These are phyloP conservation scores for Lota lota DNA, from an alignment of 2,113 vertebrate genomes.

Conservation along the genomic window DNA sequence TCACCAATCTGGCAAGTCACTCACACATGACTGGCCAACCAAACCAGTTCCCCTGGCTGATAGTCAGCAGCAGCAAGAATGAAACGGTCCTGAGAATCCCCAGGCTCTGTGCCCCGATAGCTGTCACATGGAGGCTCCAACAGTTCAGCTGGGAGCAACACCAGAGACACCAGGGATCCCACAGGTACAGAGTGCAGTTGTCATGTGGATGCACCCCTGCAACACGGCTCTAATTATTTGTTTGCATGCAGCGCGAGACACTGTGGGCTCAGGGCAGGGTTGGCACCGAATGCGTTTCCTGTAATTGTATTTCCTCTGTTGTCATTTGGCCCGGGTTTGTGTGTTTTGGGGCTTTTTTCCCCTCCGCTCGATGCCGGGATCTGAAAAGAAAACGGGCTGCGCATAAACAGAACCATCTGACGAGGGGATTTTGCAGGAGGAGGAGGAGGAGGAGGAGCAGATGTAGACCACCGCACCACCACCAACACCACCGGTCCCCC, in stretches of 20 bases:
- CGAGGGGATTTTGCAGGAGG: conserved; percentile 57
- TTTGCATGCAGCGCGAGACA: conserved; percentile 56
- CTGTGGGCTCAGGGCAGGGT: conserved; percentile 48
- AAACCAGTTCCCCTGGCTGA: conserved; percentile 3
- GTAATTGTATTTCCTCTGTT: conserved; percentile 73
- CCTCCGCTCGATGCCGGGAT: conserved; percentile 45
- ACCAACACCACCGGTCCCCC: conserved; percentile 25
- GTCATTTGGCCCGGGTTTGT: conserved; percentile 67
- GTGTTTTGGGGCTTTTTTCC: conserved; percentile 40
- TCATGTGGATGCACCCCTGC: conserved; percentile 14
- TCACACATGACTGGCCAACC: neutral
- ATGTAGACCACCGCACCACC: conserved; percentile 58
- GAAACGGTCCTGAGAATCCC: conserved; percentile 25
- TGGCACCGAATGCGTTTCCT: conserved; percentile 62
- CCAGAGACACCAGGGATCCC: neutral
- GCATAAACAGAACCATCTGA: conserved; percentile 77
- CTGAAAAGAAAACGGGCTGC: conserved; percentile 48
- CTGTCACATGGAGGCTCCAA: neutral
- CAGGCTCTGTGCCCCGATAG: conserved; percentile 6
- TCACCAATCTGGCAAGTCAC: conserved; percentile 33
- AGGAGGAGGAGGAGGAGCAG: conserved; percentile 54
- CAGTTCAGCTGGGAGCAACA: neutral
- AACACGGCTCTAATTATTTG: conserved; percentile 32
- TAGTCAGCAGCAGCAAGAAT: conserved; percentile 19
- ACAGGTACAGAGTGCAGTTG: conserved; percentile 3